Percentiles rank a stretch among this genome's conserved stretches.
Evolutionary conservation across 2,797 vertebrate genomes (phyloP).

Genomic region (Malacoctenus gilli): DNA sequence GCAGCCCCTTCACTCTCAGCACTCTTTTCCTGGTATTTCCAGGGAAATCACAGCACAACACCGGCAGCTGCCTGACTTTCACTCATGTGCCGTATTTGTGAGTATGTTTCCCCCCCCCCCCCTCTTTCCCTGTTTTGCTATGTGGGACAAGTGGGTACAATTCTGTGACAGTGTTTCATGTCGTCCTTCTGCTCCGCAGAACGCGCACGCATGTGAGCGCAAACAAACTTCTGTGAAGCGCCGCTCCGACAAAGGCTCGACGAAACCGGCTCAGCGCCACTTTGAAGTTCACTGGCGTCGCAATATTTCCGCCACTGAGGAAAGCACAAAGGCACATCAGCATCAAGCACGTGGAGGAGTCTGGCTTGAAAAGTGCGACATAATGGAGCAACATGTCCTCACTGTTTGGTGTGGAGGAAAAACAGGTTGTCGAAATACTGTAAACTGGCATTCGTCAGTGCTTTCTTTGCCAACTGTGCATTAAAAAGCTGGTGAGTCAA

Average conservation of each 20-base stretch:
- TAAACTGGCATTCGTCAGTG: constrained; percentile 1
- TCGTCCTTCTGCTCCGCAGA: constrained; percentile 3
- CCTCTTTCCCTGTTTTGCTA: constrained; percentile 23
- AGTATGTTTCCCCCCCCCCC: constrained; percentile 8
- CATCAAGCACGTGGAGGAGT: constrained; percentile 17
- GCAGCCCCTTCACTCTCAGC: constrained; percentile 41
- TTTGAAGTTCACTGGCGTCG: constrained; percentile 51
- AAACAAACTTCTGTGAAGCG: constrained; percentile 50
- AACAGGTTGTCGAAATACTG: neutral
- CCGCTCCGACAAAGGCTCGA: constrained; percentile 47
- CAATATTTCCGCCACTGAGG: constrained; percentile 16
- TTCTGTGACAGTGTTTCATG: constrained; percentile 44
- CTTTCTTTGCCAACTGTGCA: neutral
- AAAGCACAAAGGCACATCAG: constrained; percentile 22
- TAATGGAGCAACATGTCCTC: neutral
- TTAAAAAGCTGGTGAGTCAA: neutral
- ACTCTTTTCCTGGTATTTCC: constrained; percentile 39
- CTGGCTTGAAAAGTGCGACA: constrained; percentile 11
- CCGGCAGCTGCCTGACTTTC: constrained; percentile 57
- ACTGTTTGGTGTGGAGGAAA: neutral
- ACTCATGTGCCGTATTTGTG: constrained; percentile 37
- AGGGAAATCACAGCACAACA: constrained; percentile 49
- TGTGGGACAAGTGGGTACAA: constrained; percentile 47
- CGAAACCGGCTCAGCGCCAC: constrained; percentile 47
- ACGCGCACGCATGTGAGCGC: constrained; percentile 11